These are phyloP conservation scores for Ceratosolen solmsi DNA, from an alignment of 1,140 invertebrate genomes.

Conservation along the genomic window DNA sequence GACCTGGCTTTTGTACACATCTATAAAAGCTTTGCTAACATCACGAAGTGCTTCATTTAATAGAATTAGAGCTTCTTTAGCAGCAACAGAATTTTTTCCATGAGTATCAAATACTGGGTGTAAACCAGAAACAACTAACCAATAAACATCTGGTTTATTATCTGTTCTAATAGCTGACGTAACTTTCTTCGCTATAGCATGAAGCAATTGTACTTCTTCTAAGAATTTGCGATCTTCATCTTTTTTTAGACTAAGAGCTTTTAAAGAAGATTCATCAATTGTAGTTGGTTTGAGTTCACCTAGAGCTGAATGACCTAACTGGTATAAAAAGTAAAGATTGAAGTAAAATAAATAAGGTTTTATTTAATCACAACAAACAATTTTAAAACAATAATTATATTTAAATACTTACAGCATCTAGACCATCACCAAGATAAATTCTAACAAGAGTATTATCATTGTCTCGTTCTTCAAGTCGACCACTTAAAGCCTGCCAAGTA, in stretches of 20 bases:
- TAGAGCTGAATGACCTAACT: conserved; percentile 70
- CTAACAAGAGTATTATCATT: conserved; percentile 77
- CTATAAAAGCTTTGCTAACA: conserved; percentile 77
- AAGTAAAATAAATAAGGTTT: conserved; percentile 37
- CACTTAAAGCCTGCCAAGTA: conserved; percentile 76
- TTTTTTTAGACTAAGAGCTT: conserved; percentile 60
- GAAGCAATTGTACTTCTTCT: conserved; percentile 78
- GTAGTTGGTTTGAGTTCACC: conserved; percentile 74
- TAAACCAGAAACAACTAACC: conserved; percentile 78
- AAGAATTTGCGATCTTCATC: conserved; percentile 80
- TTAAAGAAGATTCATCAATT: conserved; percentile 62
- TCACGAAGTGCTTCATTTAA: conserved; percentile 76
- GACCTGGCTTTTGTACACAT: conserved; percentile 80
- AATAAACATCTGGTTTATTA: conserved; percentile 79
- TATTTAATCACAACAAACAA: conserved; percentile 22
- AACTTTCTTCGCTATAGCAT: conserved; percentile 77
- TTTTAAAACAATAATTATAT: conserved; percentile 24
- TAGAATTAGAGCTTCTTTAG: conserved; percentile 80
- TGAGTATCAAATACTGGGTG: conserved; percentile 79
- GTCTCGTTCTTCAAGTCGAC: conserved; percentile 75
- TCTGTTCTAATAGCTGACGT: conserved; percentile 73
- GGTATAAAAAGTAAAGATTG: conserved; percentile 25
- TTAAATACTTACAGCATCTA: conserved; percentile 76
- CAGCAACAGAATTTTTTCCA: conserved; percentile 78
- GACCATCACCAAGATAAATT: conserved; percentile 78